Percentiles rank a stretch among this genome's conserved stretches.
Conservation (phyloP, 2,797 vertebrate species). For the Melanotaenia trifasciata region DNA sequence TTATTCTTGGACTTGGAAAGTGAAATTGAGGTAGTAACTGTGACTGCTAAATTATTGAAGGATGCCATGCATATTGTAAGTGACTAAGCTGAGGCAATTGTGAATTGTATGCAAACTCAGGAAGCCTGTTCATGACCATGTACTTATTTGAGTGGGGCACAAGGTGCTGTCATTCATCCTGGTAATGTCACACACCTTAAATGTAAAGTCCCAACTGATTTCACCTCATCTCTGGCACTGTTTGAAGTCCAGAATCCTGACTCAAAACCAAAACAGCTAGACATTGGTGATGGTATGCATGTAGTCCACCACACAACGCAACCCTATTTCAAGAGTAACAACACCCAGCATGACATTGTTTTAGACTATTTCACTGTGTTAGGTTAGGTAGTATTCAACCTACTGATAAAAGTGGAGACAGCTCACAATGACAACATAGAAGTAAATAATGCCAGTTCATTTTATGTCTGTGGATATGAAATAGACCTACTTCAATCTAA, state of each 20-base stretch:
- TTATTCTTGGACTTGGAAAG: conserved; percentile 14
- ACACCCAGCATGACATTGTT: not conserved
- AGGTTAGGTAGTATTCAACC: not conserved
- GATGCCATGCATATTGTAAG: conserved; percentile 23
- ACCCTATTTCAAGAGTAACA: conserved; percentile 26
- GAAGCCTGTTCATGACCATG: not conserved
- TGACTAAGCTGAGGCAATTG: conserved; percentile 22
- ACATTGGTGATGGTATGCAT: conserved; percentile 24
- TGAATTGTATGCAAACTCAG: conserved; percentile 23
- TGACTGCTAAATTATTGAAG: not conserved
- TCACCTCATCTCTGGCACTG: conserved; percentile 6
- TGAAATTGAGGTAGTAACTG: not conserved
- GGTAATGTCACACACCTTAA: conserved; percentile 6
- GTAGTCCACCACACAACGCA: conserved; percentile 7
- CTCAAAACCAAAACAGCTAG: conserved; percentile 13
- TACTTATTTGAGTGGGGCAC: conserved; percentile 6
- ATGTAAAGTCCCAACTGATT: conserved; percentile 10
- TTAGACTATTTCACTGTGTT: not conserved
- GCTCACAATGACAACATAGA: not conserved
- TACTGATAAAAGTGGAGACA: conserved; percentile 17
- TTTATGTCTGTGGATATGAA: not conserved
- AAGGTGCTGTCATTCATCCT: not conserved
- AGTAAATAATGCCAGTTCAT: not conserved
- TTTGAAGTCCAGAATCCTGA: conserved; percentile 25
- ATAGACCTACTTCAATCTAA: not conserved